Percentiles rank a stretch among this genome's conserved stretches.
These are phyloP conservation scores for Cricetomys ansorgei DNA, from an alignment of 2,113 vertebrate genomes.

Conservation along the genomic window DNA sequence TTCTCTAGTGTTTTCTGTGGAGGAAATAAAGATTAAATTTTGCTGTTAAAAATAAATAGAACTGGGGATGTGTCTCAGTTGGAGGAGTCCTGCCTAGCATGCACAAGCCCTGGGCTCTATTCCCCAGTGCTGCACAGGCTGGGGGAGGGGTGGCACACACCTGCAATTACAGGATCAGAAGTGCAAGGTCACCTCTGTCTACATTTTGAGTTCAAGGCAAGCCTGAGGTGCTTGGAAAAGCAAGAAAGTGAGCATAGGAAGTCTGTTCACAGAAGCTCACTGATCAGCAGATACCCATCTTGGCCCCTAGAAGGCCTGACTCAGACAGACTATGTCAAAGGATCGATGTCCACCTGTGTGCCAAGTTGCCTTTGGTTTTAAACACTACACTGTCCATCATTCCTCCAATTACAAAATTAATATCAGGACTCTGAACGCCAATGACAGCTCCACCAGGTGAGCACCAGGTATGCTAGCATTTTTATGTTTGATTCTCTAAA, in stretches of 20 bases:
- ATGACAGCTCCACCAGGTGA: neutral
- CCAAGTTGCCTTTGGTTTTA: neutral
- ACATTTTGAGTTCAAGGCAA: neutral
- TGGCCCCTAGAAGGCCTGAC: neutral
- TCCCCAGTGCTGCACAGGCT: neutral
- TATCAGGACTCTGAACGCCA: neutral
- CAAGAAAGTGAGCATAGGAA: neutral
- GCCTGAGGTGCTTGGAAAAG: neutral
- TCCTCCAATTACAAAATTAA: neutral
- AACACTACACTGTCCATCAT: neutral
- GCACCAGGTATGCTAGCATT: neutral
- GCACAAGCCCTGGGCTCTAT: neutral
- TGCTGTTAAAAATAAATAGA: neutral
- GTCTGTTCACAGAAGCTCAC: neutral
- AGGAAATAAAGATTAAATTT: neutral
- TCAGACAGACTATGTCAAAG: neutral
- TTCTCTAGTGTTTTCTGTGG: neutral
- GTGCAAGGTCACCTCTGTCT: neutral
- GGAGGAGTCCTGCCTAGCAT: neutral
- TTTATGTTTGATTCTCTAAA: neutral
- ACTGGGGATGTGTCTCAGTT: neutral
- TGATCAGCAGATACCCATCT: neutral
- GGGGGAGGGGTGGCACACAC: neutral
- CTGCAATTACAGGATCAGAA: too few species aligned
- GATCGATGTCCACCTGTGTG: neutral